These are phyloP conservation scores for Palythoa grandis DNA, from an alignment of 92 coral and sea anemone genomes.

Conservation along the genomic window DNA sequence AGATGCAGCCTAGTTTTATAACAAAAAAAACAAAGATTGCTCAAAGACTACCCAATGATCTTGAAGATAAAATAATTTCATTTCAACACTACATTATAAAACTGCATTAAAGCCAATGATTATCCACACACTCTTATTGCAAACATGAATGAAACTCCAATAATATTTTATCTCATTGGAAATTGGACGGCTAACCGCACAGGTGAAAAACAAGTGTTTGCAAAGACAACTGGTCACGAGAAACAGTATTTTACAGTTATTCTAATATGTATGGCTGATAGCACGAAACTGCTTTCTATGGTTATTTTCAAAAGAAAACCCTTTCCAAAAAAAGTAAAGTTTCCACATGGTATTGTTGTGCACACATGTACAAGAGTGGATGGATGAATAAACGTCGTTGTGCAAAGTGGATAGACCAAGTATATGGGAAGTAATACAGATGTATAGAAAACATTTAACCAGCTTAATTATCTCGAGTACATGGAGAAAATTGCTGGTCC, in stretches of 20 bases:
- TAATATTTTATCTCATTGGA: background rate
- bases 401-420: no score
- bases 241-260: constrained; percentile 5
- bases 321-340: background rate
- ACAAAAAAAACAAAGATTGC: constrained; percentile 4
- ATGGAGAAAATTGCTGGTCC: no score
- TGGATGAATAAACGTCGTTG: no score
- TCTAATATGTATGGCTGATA: background rate
- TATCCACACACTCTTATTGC: background rate
- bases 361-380: no score
- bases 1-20: background rate
- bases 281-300: background rate
- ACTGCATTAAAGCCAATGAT: no score
- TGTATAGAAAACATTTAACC: no score
- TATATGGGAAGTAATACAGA: no score
- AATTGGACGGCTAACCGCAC: background rate
- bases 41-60: background rate
- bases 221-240: constrained; percentile 12
- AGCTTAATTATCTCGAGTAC: no score
- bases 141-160: constrained; percentile 11
- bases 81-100: background rate
- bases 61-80: background rate
- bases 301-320: background rate
- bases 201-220: background rate
- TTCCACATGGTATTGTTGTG: no score